phyloP scores from a whole-genome alignment of 2,113 vertebrate species.

The Gobiocypris rarus region DNA sequence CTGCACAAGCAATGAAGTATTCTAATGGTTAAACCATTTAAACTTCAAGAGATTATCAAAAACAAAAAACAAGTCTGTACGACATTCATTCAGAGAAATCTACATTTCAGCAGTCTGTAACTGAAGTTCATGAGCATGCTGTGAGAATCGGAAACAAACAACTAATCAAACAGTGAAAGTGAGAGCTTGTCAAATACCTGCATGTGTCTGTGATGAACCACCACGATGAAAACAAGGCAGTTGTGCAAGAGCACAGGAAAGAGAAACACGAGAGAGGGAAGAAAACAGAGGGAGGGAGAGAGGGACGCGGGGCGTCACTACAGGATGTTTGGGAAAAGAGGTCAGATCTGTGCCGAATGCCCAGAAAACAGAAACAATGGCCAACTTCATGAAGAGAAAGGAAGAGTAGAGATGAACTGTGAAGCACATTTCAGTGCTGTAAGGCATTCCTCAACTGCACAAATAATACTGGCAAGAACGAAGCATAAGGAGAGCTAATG shows the following conservation, averaged over 20 bases:
- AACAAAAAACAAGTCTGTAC: too few relatives aligned
- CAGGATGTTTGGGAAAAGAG: constrained; percentile 12
- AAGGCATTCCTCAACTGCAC: background rate
- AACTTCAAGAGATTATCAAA: background rate
- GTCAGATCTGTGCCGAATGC: background rate
- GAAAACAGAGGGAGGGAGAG: constrained; percentile 24
- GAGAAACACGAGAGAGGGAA: constrained; percentile 1
- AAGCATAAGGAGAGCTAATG: background rate
- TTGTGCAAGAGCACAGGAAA: background rate
- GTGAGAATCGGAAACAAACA: background rate
- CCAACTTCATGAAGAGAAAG: background rate
- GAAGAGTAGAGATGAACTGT: background rate
- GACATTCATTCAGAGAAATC: too few relatives aligned
- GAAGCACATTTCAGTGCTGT: background rate
- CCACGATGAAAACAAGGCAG: constrained; percentile 10
- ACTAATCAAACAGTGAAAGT: background rate
- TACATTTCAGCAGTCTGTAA: background rate
- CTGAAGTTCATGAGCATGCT: background rate
- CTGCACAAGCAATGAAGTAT: background rate
- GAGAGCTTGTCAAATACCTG: constrained; percentile 7
- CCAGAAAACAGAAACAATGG: background rate
- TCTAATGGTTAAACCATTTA: background rate
- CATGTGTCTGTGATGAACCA: background rate
- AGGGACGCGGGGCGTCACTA: background rate
- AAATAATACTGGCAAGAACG: background rate